A percentile compares a stretch with the other conserved stretches of the same genome.
These are phyloP conservation scores for Thunnus albacares DNA, from an alignment of 2,797 vertebrate genomes.

Conservation along the genomic window DNA sequence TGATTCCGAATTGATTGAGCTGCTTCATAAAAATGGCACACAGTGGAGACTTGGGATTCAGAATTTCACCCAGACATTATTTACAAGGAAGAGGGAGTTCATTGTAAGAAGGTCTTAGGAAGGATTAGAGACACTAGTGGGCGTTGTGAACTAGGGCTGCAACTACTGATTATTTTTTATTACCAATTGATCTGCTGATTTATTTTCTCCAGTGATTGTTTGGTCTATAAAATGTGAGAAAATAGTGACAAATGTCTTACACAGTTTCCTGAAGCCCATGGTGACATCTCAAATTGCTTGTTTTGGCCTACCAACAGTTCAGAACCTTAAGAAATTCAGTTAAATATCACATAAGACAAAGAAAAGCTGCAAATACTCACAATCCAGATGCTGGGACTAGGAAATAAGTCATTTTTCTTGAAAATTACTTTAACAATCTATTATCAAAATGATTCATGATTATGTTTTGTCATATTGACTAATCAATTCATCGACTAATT, in stretches of 20 bases:
- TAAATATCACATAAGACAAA: too few relatives aligned
- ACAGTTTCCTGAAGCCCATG: neutral
- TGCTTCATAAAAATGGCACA: conserved; percentile 44
- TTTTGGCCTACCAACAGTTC: neutral
- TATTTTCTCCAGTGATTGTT: too few relatives aligned
- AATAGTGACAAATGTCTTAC: too few relatives aligned
- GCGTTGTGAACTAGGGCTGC: neutral
- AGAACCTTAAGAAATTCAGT: too few relatives aligned
- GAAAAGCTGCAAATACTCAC: too few relatives aligned
- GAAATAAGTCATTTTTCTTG: too few relatives aligned
- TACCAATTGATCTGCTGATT: too few relatives aligned
- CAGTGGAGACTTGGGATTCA: conserved; percentile 6
- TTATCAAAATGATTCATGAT: neutral
- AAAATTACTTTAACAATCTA: too few relatives aligned
- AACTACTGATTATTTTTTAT: too few relatives aligned
- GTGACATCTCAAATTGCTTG: neutral
- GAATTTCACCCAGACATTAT: neutral
- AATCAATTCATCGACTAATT: too few relatives aligned
- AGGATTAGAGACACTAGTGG: neutral
- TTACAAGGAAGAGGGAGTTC: neutral
- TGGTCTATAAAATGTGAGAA: too few relatives aligned
- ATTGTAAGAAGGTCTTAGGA: conserved; percentile 2
- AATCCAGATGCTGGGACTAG: too few relatives aligned
- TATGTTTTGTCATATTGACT: neutral
- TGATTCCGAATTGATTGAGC: conserved; percentile 38